phyloP scores from a whole-genome alignment of 1,140 invertebrate species.

The Heterodera schachtii region DNA sequence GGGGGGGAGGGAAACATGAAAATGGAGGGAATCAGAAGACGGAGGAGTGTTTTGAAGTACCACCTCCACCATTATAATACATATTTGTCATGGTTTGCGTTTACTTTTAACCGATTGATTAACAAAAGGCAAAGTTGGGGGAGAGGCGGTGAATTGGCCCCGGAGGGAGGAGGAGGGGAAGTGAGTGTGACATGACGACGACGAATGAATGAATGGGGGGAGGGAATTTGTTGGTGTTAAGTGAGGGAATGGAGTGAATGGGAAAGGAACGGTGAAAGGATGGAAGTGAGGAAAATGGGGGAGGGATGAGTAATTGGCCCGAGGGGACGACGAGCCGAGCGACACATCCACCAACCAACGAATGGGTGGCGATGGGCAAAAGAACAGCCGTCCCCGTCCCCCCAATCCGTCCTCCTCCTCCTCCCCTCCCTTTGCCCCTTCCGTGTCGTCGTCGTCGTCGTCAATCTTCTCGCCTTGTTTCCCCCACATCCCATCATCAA shows the following conservation, averaged over 20 bases:
- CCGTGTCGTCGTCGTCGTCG: neutral
- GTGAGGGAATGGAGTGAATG: neutral
- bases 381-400: slow-evolving; percentile 1
- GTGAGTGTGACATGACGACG: slow-evolving; percentile 11
- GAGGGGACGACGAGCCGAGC: neutral
- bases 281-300: neutral
- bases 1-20: neutral
- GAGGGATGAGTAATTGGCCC: neutral
- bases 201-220: neutral
- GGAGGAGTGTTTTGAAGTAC: too few species aligned
- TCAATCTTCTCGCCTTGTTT: slow-evolving; percentile 15
- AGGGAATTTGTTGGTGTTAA: neutral
- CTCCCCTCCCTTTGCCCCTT: too few species aligned
- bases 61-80: too few species aligned
- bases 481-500: neutral
- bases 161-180: neutral
- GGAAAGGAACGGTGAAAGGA: slow-evolving; percentile 1
- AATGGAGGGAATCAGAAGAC: neutral
- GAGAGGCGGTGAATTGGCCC: neutral
- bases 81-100: neutral
- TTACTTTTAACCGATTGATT: slow-evolving; percentile 5
- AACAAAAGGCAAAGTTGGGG: neutral
- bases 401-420: neutral
- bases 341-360: neutral
- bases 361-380: neutral